Conservation (phyloP, 2,797 vertebrate genomes). For the Cephalopachus bancanus region DNA sequence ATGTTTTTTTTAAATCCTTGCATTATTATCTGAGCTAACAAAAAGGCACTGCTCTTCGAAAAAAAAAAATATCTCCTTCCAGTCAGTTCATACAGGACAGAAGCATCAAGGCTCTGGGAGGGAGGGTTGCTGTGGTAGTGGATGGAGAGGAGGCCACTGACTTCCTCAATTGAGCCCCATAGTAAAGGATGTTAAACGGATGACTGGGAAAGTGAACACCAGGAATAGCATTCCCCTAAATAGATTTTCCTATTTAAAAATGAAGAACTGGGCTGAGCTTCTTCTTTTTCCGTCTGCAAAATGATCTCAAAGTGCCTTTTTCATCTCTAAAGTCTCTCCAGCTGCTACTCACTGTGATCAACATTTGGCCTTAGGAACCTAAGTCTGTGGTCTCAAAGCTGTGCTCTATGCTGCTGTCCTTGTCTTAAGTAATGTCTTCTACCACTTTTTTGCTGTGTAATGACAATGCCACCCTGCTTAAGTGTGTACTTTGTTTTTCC, state of each 20-base stretch:
- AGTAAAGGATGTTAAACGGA: background rate
- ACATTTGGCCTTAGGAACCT: background rate
- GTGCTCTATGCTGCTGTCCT: background rate
- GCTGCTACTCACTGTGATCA: background rate
- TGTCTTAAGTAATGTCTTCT: background rate
- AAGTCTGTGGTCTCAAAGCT: background rate
- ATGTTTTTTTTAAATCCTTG: background rate
- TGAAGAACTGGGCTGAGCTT: background rate
- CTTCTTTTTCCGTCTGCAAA: background rate
- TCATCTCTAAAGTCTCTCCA: background rate
- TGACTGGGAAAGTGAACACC: background rate
- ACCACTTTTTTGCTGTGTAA: background rate
- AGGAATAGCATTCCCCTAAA: background rate
- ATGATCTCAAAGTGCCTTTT: background rate
- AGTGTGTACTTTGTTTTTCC: background rate
- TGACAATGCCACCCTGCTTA: background rate
- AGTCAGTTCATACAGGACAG: background rate
- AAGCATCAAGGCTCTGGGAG: too few species aligned
- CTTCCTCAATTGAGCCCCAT: background rate
- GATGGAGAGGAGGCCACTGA: background rate
- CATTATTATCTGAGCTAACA: background rate
- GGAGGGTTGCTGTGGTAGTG: background rate
- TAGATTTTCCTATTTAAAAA: background rate
- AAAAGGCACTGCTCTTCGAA: background rate
- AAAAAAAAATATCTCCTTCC: constrained; percentile 15